Conservation (phyloP, 2,888 invertebrate species). For the Morpho deidamia region DNA sequence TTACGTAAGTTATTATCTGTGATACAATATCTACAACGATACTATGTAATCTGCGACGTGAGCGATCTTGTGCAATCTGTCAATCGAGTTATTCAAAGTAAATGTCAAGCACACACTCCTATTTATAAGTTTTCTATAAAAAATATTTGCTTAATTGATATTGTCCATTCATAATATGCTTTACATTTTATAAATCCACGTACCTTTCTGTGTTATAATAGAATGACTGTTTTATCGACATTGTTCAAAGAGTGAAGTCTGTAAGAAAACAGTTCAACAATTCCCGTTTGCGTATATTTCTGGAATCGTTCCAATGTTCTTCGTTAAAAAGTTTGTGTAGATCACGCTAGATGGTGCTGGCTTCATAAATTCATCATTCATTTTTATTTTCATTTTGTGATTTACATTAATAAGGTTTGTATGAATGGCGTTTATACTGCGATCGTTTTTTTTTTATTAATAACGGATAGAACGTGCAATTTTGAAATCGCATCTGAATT, state of each 20-base stretch:
- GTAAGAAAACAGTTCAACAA: neutral
- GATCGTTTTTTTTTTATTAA: too few relatives aligned
- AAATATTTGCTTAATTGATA: too few relatives aligned
- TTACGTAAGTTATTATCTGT: slow-evolving; percentile 17
- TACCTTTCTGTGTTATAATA: neutral
- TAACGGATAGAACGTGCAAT: too few relatives aligned
- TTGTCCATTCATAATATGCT: too few relatives aligned
- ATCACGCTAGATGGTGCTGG: slow-evolving; percentile 21
- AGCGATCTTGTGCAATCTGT: slow-evolving; percentile 1
- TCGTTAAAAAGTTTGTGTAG: slow-evolving; percentile 5
- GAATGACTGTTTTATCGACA: neutral
- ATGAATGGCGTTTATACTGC: neutral
- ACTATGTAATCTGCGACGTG: slow-evolving; percentile 10
- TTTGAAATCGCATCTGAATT: too few relatives aligned
- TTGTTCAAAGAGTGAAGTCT: neutral
- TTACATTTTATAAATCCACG: neutral
- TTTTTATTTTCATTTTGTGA: slow-evolving; percentile 14
- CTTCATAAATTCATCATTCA: slow-evolving; percentile 8
- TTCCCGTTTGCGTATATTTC: neutral
- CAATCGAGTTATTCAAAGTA: neutral
- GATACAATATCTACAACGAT: slow-evolving; percentile 5
- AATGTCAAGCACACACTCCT: neutral
- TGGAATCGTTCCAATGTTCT: slow-evolving; percentile 19
- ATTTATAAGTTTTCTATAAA: too few relatives aligned
- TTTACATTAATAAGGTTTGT: slow-evolving; percentile 7